Conservation (phyloP, 2,113 vertebrate species). For the Chlamydotis undulata region DNA sequence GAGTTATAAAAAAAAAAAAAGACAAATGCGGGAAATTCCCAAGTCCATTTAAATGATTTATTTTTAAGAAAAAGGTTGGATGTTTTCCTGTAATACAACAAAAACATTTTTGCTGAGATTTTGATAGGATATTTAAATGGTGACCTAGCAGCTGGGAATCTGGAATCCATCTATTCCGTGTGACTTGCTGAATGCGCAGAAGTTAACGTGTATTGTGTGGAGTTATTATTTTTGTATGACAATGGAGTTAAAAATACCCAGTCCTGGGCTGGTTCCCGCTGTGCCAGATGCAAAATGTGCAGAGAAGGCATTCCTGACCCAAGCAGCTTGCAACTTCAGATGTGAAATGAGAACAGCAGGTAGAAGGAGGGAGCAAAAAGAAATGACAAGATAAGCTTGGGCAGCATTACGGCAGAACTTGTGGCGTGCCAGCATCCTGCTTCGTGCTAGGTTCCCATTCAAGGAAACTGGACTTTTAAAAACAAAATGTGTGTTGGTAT, state of each 20-base stretch:
- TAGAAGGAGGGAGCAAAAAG: background rate
- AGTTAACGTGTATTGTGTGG: background rate
- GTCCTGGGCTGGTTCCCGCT: background rate
- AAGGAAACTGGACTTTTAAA: background rate
- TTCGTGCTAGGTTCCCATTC: background rate
- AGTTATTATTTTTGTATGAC: background rate
- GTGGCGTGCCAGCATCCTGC: background rate
- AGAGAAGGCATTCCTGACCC: background rate
- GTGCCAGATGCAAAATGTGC: background rate
- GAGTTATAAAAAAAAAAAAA: background rate
- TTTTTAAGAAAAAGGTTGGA: background rate
- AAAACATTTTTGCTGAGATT: background rate
- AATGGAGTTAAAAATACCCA: background rate
- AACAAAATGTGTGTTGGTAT: background rate
- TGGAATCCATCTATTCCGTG: background rate
- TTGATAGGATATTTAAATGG: background rate
- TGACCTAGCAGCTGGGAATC: background rate
- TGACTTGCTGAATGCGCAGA: background rate
- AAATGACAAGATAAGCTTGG: background rate
- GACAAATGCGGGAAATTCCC: background rate
- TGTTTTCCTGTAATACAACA: background rate
- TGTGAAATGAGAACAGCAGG: background rate
- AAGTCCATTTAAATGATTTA: background rate
- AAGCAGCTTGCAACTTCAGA: background rate
- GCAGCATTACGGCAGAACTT: background rate